These are phyloP conservation scores for Antheraea mylitta DNA, from an alignment of 1,140 invertebrate species.

Conservation along the genomic window DNA sequence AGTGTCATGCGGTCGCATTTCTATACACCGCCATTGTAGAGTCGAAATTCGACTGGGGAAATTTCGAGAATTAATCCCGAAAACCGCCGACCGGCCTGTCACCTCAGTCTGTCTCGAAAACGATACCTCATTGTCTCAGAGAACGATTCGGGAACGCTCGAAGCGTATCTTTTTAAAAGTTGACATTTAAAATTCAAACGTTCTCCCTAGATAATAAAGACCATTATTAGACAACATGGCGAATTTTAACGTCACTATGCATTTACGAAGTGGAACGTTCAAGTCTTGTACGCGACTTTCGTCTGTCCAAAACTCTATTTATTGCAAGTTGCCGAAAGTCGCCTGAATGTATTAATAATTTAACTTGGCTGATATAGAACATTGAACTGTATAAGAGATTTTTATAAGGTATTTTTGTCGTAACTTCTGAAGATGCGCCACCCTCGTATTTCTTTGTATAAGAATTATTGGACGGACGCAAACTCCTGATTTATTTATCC, in stretches of 20 bases:
- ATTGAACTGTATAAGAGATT: conserved; percentile 10
- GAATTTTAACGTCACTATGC: neutral
- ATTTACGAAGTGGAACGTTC: neutral
- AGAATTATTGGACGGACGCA: neutral
- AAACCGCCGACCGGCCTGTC: conserved; percentile 10
- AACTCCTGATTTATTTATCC: neutral
- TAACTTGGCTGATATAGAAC: conserved; percentile 7
- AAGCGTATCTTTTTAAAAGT: neutral
- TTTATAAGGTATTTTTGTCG: conserved; percentile 1
- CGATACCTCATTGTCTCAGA: conserved; percentile 11
- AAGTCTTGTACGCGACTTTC: conserved; percentile 11
- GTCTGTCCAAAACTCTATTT: conserved; percentile 9
- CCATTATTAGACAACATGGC: neutral
- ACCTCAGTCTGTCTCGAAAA: conserved; percentile 9
- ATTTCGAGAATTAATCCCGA: conserved; percentile 7
- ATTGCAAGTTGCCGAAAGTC: conserved; percentile 11
- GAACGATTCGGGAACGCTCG: neutral
- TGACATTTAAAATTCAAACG: neutral
- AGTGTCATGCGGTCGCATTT: conserved; percentile 1
- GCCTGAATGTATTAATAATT: conserved; percentile 11
- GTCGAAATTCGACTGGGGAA: neutral
- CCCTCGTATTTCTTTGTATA: conserved; percentile 1
- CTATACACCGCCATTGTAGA: conserved; percentile 6
- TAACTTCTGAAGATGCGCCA: neutral
- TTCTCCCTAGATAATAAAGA: neutral